Evolutionary conservation across 2,888 invertebrate genomes (phyloP), one percentile per base, ranked within the genome.

Genomic region (Eumacrocentrus americanus): DNA sequence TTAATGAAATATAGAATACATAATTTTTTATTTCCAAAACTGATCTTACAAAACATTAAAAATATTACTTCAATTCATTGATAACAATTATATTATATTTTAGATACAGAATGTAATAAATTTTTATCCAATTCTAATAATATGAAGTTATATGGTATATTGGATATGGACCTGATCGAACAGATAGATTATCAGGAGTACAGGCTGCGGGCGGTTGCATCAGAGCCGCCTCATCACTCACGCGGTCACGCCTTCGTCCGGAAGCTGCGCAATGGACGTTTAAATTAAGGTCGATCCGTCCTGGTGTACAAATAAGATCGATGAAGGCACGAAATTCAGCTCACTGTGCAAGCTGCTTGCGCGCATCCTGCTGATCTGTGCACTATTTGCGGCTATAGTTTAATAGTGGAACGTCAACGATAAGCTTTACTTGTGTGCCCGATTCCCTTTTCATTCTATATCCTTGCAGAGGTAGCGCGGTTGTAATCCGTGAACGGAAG

Each of bases 231-330:
- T 66, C 64, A 66, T 64, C 62, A 62, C 64, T 64, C 61, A 66
- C 60, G 57, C 61, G 50, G 29, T 64, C 35, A 46, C 57, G 52
- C 56, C 61, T 61, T 58, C 55, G 58, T 58, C 60, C 61, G 56
- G 60, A 62, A 54, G 56, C 57, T 64, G 61, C 57, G 40, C 9
- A 29, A 54, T 58, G 52, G 52, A 60, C 61, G 59, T 40, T n/a
- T 63, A 66, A 70, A 70, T 70, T 67, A 68, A 63, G 61, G 66
- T 62, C 61, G 46, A 66, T 66, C 60, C 63, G 48, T 60, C 57
- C 44, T 22, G 60, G 61, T 63, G 64, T 66, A 65, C 57, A 57
- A 65, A 65, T 70, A 69, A 71, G 67, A 70, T 65, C 67, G 69
- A 66, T 65, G 64, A 67, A 59, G 40, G 62, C 55, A 53, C 61